These are phyloP conservation scores for Cheirogaleus medius DNA, from an alignment of 2,113 vertebrate genomes.

Conservation along the genomic window DNA sequence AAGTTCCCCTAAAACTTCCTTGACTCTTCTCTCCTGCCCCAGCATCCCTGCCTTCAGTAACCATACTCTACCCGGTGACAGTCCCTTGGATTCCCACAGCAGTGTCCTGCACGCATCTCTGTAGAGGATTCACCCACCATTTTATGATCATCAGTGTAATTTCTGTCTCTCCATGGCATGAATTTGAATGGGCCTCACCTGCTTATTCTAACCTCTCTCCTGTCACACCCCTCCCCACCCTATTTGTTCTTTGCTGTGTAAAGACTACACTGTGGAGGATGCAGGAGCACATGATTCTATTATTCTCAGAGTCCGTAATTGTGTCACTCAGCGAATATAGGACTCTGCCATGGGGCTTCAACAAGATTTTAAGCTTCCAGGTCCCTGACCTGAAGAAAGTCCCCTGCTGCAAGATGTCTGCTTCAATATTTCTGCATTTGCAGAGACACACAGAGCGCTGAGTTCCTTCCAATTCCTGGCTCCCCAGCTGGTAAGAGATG, in stretches of 20 bases:
- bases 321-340: not conserved
- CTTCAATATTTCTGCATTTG: constrained; percentile 61
- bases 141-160: not conserved
- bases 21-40: not conserved
- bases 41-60: not conserved
- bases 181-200: not conserved
- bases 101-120: not conserved
- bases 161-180: not conserved
- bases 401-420: constrained; percentile 62
- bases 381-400: not conserved
- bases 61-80: not conserved
- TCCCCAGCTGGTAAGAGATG: constrained; percentile 82
- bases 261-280: not conserved
- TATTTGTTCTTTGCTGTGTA: not conserved
- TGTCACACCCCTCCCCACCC: not conserved
- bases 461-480: constrained; percentile 80
- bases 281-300: not conserved
- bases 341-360: not conserved
- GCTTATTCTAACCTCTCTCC: not conserved
- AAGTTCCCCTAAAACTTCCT: not conserved
- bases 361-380: not conserved
- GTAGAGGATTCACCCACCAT: not conserved
- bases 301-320: not conserved
- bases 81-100: not conserved
- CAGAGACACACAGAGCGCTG: constrained; percentile 84